phyloP scores from a whole-genome alignment of 2,113 vertebrate species.

The Forbesichthys papilliferus region DNA sequence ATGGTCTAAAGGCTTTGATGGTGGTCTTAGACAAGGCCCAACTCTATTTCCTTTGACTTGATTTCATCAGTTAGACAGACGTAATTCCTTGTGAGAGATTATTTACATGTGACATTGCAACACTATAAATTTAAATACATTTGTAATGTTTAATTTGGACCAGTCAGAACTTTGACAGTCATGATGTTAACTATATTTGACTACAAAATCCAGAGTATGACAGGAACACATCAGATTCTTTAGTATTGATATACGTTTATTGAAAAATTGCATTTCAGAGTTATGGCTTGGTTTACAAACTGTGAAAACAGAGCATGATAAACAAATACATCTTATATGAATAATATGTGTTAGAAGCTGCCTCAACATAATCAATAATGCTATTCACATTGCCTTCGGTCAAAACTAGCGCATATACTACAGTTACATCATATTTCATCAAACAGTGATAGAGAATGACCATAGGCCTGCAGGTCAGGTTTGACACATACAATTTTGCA shows the following conservation, averaged over 20 bases:
- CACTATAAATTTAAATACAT: not conserved
- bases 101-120: not conserved
- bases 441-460: not conserved
- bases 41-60: constrained; percentile 10
- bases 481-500: constrained; percentile 7
- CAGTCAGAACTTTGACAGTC: not conserved
- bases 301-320: constrained; percentile 56
- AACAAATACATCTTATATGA: constrained; percentile 48
- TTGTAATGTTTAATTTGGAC: not conserved
- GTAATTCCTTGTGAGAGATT: constrained; percentile 12
- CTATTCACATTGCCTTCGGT: constrained; percentile 71
- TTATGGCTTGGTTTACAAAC: constrained; percentile 63
- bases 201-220: not conserved
- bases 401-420: constrained; percentile 28
- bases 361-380: constrained; percentile 58
- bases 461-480: constrained; percentile 5
- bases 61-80: constrained; percentile 17
- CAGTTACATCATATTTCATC: constrained; percentile 11
- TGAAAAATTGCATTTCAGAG: constrained; percentile 68
- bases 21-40: constrained; percentile 9
- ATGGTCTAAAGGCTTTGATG: constrained; percentile 10
- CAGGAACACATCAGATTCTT: not conserved
- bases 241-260: constrained; percentile 64
- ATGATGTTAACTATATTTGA: not conserved
- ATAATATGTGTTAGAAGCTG: constrained; percentile 67